These are phyloP conservation scores for Entosphenus tridentatus DNA, from an alignment of 2,113 vertebrate genomes.

Conservation along the genomic window DNA sequence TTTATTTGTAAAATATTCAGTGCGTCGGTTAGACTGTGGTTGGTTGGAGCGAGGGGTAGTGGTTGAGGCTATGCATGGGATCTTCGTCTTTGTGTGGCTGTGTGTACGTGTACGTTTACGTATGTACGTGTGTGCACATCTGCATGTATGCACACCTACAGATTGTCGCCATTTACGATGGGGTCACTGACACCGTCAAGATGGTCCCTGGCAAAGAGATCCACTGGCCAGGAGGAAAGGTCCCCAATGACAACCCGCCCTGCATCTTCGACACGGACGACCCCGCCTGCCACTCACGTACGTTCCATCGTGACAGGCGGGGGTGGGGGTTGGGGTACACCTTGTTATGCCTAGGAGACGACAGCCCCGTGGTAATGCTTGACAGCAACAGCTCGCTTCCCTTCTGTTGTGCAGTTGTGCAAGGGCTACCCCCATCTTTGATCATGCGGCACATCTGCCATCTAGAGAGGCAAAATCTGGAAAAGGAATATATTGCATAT, in stretches of 20 bases:
- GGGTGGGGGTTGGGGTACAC: no score
- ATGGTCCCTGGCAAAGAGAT: conserved; percentile 25
- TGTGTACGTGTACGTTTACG: neutral
- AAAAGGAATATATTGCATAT: no score
- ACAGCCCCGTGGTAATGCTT: no score
- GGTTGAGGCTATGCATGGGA: neutral
- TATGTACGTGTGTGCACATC: neutral
- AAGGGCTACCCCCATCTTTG: no score
- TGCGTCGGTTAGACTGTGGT: no score
- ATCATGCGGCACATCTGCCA: no score
- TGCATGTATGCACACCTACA: conserved; percentile 13
- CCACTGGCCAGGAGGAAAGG: conserved; percentile 36
- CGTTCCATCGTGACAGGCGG: neutral
- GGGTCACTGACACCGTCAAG: conserved; percentile 34
- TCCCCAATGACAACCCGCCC: conserved; percentile 37
- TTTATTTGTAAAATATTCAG: no score
- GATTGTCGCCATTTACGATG: conserved; percentile 51
- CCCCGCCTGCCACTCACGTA: conserved; percentile 37
- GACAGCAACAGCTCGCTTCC: neutral
- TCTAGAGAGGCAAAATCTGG: no score
- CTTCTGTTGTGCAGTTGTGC: neutral
- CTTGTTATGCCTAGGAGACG: no score
- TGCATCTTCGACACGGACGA: conserved; percentile 53
- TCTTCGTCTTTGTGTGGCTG: neutral
- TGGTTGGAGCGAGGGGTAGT: no score